Percentiles rank a stretch among this genome's conserved stretches.
Conservation (phyloP, 2,113 vertebrate species). For the Megaceryle maxima region DNA sequence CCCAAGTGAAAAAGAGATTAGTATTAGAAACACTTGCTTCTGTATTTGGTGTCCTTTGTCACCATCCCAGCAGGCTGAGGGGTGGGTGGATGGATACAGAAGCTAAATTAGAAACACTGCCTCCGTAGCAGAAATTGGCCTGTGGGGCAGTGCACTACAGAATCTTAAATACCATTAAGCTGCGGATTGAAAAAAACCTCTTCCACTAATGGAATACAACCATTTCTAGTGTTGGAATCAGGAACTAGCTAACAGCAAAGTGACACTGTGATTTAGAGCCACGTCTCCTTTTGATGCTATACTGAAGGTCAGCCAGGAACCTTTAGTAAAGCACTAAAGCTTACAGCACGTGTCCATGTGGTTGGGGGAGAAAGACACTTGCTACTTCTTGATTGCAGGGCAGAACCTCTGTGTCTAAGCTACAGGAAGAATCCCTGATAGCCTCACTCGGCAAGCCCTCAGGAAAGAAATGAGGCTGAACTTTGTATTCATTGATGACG, state of each 20-base stretch:
- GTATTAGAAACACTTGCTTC: neutral
- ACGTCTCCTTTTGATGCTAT: neutral
- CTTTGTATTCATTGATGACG: conserved; percentile 36
- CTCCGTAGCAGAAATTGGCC: neutral
- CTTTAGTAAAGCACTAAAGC: neutral
- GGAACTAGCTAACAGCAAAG: neutral
- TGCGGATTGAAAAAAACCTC: neutral
- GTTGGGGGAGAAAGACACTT: neutral
- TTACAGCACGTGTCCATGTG: neutral
- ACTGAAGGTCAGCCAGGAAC: neutral
- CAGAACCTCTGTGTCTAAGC: neutral
- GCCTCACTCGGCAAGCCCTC: neutral
- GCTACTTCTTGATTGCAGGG: neutral
- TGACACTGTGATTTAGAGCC: neutral
- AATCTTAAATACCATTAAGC: neutral
- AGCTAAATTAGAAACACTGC: neutral
- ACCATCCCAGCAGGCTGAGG: neutral
- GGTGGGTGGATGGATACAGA: neutral
- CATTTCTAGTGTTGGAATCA: neutral
- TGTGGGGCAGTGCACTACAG: rapidly evolving
- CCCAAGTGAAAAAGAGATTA: rapidly evolving
- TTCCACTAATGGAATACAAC: neutral
- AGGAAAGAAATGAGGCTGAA: conserved; percentile 32
- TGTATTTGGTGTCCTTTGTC: neutral
- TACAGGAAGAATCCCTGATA: neutral